phyloP scores from a whole-genome alignment of 2,888 invertebrate genomes.

The Phragmatobia fuliginosa region DNA sequence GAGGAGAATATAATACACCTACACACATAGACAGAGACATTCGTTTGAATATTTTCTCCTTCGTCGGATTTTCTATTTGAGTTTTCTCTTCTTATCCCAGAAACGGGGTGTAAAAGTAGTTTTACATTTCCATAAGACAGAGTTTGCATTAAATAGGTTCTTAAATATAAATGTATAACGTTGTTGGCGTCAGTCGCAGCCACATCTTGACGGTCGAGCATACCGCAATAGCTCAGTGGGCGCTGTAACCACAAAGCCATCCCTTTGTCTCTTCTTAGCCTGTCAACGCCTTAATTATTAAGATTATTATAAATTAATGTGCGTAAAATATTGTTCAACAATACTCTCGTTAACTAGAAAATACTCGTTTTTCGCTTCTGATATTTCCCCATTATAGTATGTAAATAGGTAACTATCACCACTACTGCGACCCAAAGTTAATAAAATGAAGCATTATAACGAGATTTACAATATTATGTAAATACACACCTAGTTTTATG shows the following conservation, averaged over 20 bases:
- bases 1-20: slow-evolving; percentile 7
- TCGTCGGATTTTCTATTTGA: slow-evolving; percentile 27
- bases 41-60: slow-evolving; percentile 22
- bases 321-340: slow-evolving; percentile 4
- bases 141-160: slow-evolving; percentile 39
- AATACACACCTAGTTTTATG: slow-evolving; percentile 47
- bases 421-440: slow-evolving; percentile 34
- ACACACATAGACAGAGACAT: slow-evolving; percentile 7
- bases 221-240: slow-evolving; percentile 16
- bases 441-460: slow-evolving; percentile 38
- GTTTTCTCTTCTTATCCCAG: slow-evolving; percentile 26
- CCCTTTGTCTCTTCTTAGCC: slow-evolving; percentile 31
- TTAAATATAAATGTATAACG: slow-evolving; percentile 21
- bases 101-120: slow-evolving; percentile 30
- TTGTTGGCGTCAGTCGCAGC: slow-evolving; percentile 21
- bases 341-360: slow-evolving; percentile 2
- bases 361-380: slow-evolving; percentile 8
- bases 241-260: slow-evolving; percentile 33
- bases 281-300: slow-evolving; percentile 18
- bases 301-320: slow-evolving; percentile 24
- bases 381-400: slow-evolving; percentile 38
- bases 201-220: slow-evolving; percentile 24
- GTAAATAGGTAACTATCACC: slow-evolving; percentile 26
- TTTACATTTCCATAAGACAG: slow-evolving; percentile 41
- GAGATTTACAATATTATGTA: slow-evolving; percentile 51